Base-by-base conservation (phyloP, 1,140 invertebrate species). In the Aricia agestis region DNA sequence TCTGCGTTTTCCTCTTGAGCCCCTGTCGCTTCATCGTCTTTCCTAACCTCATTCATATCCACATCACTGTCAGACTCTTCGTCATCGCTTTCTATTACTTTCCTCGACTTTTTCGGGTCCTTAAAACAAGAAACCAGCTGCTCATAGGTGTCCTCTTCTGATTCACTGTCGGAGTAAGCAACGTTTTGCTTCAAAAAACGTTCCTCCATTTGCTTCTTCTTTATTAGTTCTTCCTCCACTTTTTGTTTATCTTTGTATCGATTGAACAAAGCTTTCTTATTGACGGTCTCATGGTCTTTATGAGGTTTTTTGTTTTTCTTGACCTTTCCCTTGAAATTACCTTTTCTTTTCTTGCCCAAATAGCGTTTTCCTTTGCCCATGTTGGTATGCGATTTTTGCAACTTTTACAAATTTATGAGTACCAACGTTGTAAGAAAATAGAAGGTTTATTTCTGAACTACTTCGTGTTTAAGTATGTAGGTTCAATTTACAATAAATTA, bases 111-210 rank as follows among this genome's bases (percentile, higher is more conserved):
- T 71, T 78, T 76, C 41, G 70, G 79, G 15, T 70, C 67, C 71
- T 71, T 82, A 80, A 95, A 94, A 70, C 93, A 93, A 1, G 92
- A 92, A 32, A 94, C 78, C 69, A 95, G 85, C 67, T 93, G 85
- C 67, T 90, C 86, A 76, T 93, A 84, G 13, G 91, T 85, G 91
- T 95, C 89, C 72, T 92, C 90, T 67, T 92, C 90, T 72, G 93
- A 93, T 32, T 93, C 82, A 81, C 91, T 92, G 15, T 92, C 91
- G 1, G 87, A 90, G 77, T 76, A 85, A 2, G 77, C 76, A 15
- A 76, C 73, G 70, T 82, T 76, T 68, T 87, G 74, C 58, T 82
- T 72, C 71, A 77, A 73, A 36, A 89, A 77, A 58, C 81, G 85
- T 58, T 81, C 78, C 71, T 92, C 89, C 69, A 92, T 70, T 72